A percentile compares a stretch with the other conserved stretches of the same genome.
Evolutionary conservation across 2,888 invertebrate genomes (phyloP).

Genomic region (Lobophora halterata): DNA sequence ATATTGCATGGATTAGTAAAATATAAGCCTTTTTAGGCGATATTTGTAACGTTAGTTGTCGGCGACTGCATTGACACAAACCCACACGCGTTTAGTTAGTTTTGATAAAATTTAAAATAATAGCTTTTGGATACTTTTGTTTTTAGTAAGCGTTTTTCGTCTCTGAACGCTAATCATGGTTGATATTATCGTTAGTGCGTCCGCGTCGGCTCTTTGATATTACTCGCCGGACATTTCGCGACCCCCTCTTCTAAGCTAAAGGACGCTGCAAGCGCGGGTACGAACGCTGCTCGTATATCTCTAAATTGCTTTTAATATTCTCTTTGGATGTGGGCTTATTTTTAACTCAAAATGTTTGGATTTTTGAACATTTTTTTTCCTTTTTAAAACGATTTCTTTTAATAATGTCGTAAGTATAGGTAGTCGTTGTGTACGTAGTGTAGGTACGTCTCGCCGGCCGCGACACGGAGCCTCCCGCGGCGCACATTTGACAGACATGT

Average conservation of each 20-base stretch:
- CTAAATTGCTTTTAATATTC: constrained; percentile 65
- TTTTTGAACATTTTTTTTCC: constrained; percentile 49
- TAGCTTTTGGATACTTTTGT: constrained; percentile 25
- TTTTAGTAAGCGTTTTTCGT: constrained; percentile 45
- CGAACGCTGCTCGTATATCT: constrained; percentile 43
- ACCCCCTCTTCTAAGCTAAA: constrained; percentile 48
- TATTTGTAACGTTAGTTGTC: constrained; percentile 33
- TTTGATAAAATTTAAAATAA: constrained; percentile 36
- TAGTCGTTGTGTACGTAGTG: constrained; percentile 27
- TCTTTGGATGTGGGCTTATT: constrained; percentile 75
- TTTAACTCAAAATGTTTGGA: constrained; percentile 36
- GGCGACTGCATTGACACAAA: constrained; percentile 74
- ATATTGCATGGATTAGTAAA: constrained; percentile 38
- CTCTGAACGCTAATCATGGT: constrained; percentile 49
- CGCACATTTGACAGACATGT: constrained; percentile 73
- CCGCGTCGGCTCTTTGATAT: constrained; percentile 41
- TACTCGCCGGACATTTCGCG: constrained; percentile 49
- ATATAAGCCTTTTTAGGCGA: constrained; percentile 35
- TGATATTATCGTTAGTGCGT: constrained; percentile 29
- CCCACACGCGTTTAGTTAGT: constrained; percentile 72
- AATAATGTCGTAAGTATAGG: constrained; percentile 50
- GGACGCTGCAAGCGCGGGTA: constrained; percentile 49
- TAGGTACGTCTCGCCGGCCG: constrained; percentile 23
- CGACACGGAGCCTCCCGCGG: constrained; percentile 37
- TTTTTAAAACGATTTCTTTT: constrained; percentile 70